Evolutionary conservation across 1,140 invertebrate genomes (phyloP), one percentile per base, ranked within the genome.

Genomic region (Listronotus bonariensis): DNA sequence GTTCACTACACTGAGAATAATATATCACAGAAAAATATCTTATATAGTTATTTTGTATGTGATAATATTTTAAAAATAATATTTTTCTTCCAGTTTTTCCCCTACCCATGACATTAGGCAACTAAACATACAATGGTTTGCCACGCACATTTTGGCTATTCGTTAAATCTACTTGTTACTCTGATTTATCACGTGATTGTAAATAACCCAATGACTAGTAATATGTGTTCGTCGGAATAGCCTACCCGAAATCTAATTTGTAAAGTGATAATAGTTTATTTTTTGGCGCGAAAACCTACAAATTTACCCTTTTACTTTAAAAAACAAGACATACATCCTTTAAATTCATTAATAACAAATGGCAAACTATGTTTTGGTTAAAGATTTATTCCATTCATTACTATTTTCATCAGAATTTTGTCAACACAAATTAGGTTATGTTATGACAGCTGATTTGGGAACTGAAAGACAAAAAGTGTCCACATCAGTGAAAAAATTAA

Each of bases 381-480:
- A 26, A 1, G 1, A 26, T 26, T 26, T 26, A 26, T 26, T 1
- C 20, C 20, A n/a, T n/a, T n/a, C 5, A 26, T 26, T 26, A 3
- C 2, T 5, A 26, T 3, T 26, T 26, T 26, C 20, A 26, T 26
- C 20, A 26, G 5, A 26, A 26, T 26, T 3, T 26, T 26, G 5
- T 26, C 20, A 26, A 26, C 20, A 14, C 31, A 41, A 14, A 36
- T 54, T 32, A 58, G 34, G 55, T 58, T 58, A 58, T 58, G 26
- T 53, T 53, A 17, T 56, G 57, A 60, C 57, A 60, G 57, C 43
- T 49, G 46, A 46, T 58, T 31, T 9, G 20, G 12, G 14, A 36
- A 54, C 17, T 40, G 17, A 15, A n/a, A 7, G 20, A 58, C 8
- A 58, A 38, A 58, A 40, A 48, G 10, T 48, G 45, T 48, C 15